Conservation (phyloP, 2,888 invertebrate species). For the Drosophila koepferae region DNA sequence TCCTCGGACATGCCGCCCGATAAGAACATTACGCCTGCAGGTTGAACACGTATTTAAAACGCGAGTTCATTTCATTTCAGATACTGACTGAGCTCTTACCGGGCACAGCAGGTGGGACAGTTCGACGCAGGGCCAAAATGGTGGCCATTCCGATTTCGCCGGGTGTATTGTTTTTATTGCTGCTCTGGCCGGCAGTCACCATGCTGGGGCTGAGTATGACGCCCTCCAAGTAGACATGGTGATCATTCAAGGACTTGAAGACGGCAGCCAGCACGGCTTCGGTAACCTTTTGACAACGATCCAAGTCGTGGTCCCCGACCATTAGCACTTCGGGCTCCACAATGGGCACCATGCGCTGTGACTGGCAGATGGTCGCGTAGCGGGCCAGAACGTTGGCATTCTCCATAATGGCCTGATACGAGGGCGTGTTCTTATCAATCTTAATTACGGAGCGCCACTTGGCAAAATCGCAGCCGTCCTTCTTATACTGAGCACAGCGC, state of each 20-base stretch:
- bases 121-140: conserved; percentile 95
- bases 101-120: conserved; percentile 98
- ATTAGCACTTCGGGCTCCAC: conserved; percentile 99
- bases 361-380: conserved; percentile 98
- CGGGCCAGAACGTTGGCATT: conserved; percentile 98
- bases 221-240: conserved; percentile 98
- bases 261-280: conserved; percentile 96
- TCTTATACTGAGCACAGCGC: conserved; percentile 98
- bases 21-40: conserved; percentile 95
- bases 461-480: conserved; percentile 98
- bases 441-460: conserved; percentile 99
- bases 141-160: conserved; percentile 96
- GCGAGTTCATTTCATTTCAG: neutral
- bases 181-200: conserved; percentile 96
- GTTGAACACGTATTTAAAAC: neutral
- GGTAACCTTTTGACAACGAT: conserved; percentile 96
- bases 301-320: conserved; percentile 98
- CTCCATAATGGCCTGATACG: conserved; percentile 95
- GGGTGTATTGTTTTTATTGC: conserved; percentile 90
- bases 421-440: conserved; percentile 95
- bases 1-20: conserved; percentile 99
- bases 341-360: conserved; percentile 98
- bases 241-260: conserved; percentile 98
- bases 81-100: conserved; percentile 86
- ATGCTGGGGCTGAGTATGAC: conserved; percentile 99